Evolutionary conservation across 2,113 vertebrate species (phyloP).

Genomic region (Pelmatolapia mariae): DNA sequence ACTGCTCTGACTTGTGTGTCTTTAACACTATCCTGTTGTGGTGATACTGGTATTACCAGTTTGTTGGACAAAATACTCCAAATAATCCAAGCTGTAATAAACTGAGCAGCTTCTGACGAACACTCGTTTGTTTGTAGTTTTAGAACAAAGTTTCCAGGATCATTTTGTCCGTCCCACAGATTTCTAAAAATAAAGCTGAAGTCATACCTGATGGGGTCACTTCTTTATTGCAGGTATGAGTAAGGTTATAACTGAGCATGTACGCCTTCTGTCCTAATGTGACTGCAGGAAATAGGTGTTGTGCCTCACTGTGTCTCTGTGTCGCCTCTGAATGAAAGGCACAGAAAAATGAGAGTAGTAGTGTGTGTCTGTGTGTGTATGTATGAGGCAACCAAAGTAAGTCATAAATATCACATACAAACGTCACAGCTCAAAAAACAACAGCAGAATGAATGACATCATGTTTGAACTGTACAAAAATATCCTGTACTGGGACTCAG

Average conservation of each 20-base stretch:
- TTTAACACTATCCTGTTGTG: neutral
- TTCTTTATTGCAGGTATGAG: neutral
- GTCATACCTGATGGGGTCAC: neutral
- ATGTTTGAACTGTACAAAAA: neutral
- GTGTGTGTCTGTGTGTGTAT: neutral
- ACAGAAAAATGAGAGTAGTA: neutral
- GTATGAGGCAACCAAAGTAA: neutral
- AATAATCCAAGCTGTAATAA: neutral
- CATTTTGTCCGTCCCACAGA: neutral
- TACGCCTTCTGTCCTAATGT: neutral
- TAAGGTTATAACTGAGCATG: neutral
- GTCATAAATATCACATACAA: neutral
- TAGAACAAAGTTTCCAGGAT: neutral
- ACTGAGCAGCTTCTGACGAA: neutral
- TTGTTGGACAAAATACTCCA: neutral
- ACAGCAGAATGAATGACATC: neutral
- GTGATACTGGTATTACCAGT: neutral
- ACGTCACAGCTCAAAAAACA: neutral
- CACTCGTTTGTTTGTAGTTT: neutral
- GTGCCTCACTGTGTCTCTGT: neutral
- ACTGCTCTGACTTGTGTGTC: neutral
- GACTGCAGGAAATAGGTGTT: neutral
- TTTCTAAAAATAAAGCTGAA: neutral
- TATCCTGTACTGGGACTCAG: neutral
- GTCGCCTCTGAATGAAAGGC: conserved; percentile 3